Conservation (phyloP, 2,888 invertebrate genomes). For the Calameuta idolon region DNA sequence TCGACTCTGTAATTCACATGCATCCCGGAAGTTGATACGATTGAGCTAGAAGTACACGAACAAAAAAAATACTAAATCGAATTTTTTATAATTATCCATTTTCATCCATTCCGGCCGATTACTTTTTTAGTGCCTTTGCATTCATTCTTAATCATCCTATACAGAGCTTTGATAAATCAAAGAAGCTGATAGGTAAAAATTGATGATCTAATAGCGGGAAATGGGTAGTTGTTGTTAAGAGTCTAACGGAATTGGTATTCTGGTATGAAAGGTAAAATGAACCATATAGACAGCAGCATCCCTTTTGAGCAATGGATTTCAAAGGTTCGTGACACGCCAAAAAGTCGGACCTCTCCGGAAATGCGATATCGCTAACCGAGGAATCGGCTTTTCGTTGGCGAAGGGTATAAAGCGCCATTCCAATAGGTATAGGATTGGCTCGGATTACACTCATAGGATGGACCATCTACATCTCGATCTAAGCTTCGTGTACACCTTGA, state of each 20-base stretch:
- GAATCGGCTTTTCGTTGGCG: slow-evolving; percentile 5
- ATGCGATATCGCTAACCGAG: slow-evolving; percentile 3
- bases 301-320: not conserved
- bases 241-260: not conserved
- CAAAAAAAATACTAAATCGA: no score
- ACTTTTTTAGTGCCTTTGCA: no score
- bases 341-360: not conserved
- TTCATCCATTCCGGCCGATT: no score
- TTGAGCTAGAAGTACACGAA: no score
- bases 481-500: slow-evolving; percentile 18
- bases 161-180: not conserved
- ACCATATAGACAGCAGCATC: not conserved
- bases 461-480: slow-evolving; percentile 32
- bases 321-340: not conserved
- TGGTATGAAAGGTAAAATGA: not conserved
- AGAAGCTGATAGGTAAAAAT: not conserved
- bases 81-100: no score
- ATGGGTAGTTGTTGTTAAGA: not conserved
- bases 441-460: slow-evolving; percentile 31
- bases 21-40: no score
- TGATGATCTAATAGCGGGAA: not conserved
- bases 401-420: not conserved
- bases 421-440: slow-evolving; percentile 24
- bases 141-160: not conserved
- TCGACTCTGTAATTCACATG: no score